Evolutionary conservation across 2,888 invertebrate species (phyloP).

Genomic region (Cyrtodaria siliqua): DNA sequence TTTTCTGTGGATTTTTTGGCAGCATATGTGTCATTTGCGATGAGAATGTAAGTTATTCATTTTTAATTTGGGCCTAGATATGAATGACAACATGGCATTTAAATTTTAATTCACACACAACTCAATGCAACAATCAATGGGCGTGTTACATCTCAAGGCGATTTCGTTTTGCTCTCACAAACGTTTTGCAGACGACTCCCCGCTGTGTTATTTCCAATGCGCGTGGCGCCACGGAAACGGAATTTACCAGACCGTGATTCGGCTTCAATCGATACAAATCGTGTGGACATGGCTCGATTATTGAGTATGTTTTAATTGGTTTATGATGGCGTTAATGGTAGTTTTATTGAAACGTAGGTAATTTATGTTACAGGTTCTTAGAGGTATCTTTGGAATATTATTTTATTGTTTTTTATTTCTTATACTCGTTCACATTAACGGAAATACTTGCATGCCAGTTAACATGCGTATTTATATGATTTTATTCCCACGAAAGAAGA

Average conservation of each 20-base stretch:
- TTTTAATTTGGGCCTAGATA: too few relatives aligned
- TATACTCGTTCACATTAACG: too few relatives aligned
- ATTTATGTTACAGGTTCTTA: constrained; percentile 40
- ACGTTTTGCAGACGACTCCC: constrained; percentile 57
- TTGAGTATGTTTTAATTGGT: constrained; percentile 47
- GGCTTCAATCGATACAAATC: constrained; percentile 51
- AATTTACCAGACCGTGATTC: constrained; percentile 37
- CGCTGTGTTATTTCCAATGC: constrained; percentile 51
- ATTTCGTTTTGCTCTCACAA: constrained; percentile 34
- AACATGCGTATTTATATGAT: too few relatives aligned
- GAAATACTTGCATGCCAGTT: too few relatives aligned
- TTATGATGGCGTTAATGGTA: constrained; percentile 46
- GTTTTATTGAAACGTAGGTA: constrained; percentile 57
- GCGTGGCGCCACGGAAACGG: constrained; percentile 54
- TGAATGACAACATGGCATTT: too few relatives aligned
- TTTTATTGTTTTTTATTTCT: constrained; percentile 5
- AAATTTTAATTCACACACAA: too few relatives aligned
- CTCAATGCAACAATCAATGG: too few relatives aligned
- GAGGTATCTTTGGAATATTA: neutral
- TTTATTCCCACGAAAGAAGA: too few relatives aligned
- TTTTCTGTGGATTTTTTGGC: too few relatives aligned
- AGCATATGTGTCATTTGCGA: too few relatives aligned
- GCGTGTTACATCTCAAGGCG: too few relatives aligned
- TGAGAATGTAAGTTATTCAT: too few relatives aligned
- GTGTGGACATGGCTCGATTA: constrained; percentile 54